phyloP scores from a whole-genome alignment of 1,140 invertebrate species.

The Linepithema humile region DNA sequence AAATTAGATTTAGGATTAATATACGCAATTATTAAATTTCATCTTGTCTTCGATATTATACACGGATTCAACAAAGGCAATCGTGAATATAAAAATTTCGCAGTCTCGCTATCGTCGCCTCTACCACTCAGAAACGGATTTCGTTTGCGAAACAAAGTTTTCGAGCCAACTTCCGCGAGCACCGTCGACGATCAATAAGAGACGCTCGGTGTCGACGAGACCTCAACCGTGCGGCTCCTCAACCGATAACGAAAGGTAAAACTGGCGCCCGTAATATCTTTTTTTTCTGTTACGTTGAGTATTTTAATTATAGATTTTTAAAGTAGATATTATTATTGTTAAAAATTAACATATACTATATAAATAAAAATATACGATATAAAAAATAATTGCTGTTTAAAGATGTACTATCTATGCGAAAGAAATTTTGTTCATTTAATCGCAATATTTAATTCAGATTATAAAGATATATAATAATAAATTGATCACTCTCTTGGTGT shows the following conservation, averaged over 20 bases:
- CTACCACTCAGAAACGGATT: constrained; percentile 20
- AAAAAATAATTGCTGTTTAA: not conserved
- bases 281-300: no score
- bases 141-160: constrained; percentile 60
- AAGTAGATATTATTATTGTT: not conserved
- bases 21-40: not conserved
- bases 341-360: not conserved
- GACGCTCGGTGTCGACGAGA: constrained; percentile 47
- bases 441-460: not conserved
- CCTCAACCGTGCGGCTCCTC: constrained; percentile 3
- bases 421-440: not conserved
- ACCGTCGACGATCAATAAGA: constrained; percentile 62
- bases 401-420: not conserved
- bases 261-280: not conserved
- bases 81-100: constrained; percentile 13
- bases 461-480: not conserved
- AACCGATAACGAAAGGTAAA: constrained; percentile 49
- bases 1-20: not conserved
- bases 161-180: constrained; percentile 46
- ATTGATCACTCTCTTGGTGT: not conserved
- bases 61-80: not conserved
- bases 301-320: not conserved
- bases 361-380: not conserved
- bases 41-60: not conserved
- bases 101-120: not conserved